Base-by-base conservation (phyloP, 2,888 invertebrate genomes). In the Epinotia ramella region DNA sequence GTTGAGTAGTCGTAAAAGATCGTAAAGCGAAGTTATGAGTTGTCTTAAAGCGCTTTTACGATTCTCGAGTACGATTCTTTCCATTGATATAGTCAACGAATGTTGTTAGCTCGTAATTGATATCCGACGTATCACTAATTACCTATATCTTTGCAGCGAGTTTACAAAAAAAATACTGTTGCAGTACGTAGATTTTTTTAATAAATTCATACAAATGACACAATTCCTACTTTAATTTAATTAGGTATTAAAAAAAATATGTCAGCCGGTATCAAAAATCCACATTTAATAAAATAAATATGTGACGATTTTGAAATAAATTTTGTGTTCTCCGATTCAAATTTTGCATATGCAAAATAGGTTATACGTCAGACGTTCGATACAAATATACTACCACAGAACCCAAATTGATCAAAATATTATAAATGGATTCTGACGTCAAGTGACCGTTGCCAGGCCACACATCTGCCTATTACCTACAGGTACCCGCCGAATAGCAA, bases 401-500 rank as follows among this genome's bases (percentile, higher is more conserved):
- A 59, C 69, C 74, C 69, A 59, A 24, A 71, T 18, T 33, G n/a
- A 44, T 12, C 5, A 44, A 18, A 53, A 62, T 66, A n/a, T 57
- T 73, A 60, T 33, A 40, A 71, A 75, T 24, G 53, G 24, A 85
- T 81, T 82, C 86, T 80, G 84, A 87, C 82, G 88, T 82, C 87
- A 82, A 79, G 84, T 84, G 84, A 84, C 81, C 78, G 73, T 80
- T 80, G 80, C 78, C 80, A 78, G 62, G 66, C 57, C 85, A 88
- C 88, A 87, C 89, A 89, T 91, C 89, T 90, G 89, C 89, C 87
- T 80, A 91, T 89, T 89, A 89, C 80, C 28, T 60, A 63, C 66
- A 80, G 81, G 80, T 77, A 88, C 89, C 88, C 85, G 87, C 90
- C 92, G 93, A 91, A 91, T 93, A 85, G 85, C 89, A 93, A 92